A percentile compares a stretch with the other conserved stretches of the same genome.
phyloP scores from a whole-genome alignment of 2,797 vertebrate species.

The Anomalospiza imberbis region DNA sequence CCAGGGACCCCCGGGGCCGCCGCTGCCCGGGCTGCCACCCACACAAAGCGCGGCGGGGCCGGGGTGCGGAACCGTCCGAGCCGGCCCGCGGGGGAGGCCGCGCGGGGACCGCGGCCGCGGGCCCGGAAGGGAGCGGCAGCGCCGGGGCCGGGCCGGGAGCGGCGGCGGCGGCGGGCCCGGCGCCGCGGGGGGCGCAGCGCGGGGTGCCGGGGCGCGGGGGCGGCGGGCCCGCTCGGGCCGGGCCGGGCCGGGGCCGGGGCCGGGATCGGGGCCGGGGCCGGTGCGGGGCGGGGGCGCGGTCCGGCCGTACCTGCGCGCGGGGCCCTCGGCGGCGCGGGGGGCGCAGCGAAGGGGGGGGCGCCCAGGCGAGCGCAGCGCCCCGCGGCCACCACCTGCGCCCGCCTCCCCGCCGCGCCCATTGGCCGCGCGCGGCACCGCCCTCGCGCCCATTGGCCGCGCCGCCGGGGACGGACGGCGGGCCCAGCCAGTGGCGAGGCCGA shows the following conservation, averaged over 20 bases:
- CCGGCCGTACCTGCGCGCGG: background rate
- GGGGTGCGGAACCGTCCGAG: background rate
- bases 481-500: background rate
- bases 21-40: background rate
- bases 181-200: background rate
- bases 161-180: background rate
- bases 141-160: background rate
- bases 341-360: background rate
- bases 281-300: background rate
- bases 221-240: background rate
- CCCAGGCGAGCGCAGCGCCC: background rate
- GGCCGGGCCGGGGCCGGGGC: background rate
- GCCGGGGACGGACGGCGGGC: background rate
- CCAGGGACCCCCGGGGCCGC: background rate
- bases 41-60: background rate
- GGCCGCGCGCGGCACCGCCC: too few relatives aligned
- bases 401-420: conserved; percentile 10
- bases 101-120: background rate
- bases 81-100: background rate
- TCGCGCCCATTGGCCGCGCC: too few relatives aligned
- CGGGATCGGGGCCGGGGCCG: background rate
- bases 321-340: background rate
- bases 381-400: conserved; percentile 36
- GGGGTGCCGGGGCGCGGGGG: background rate
- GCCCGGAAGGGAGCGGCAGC: background rate